phyloP scores from a whole-genome alignment of 1,140 invertebrate genomes.

The Aplysia californica region DNA sequence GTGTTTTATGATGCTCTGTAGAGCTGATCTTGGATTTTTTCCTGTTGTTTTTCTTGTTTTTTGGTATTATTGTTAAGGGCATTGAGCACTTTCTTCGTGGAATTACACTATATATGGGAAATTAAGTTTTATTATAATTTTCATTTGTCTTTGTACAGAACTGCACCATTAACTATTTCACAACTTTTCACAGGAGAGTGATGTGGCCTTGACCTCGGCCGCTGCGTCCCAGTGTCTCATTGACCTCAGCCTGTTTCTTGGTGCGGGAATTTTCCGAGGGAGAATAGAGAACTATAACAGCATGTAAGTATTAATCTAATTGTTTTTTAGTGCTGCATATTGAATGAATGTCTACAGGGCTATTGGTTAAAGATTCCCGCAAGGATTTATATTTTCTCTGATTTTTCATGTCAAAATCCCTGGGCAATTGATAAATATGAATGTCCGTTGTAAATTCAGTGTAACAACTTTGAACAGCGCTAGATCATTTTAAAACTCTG shows the following conservation, averaged over 20 bases:
- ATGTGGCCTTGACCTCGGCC: slow-evolving; percentile 71
- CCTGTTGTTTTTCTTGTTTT: too few relatives aligned
- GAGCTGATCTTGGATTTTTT: too few relatives aligned
- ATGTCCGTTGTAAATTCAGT: background rate
- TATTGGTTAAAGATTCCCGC: background rate
- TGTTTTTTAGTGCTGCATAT: background rate
- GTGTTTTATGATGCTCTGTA: too few relatives aligned
- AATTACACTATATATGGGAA: too few relatives aligned
- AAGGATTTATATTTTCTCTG: background rate
- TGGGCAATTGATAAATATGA: background rate
- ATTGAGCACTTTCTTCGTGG: too few relatives aligned
- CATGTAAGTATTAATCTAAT: slow-evolving; percentile 50
- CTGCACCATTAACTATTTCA: too few relatives aligned
- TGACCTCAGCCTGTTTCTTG: slow-evolving; percentile 68
- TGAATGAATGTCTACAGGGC: background rate
- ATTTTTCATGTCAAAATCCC: background rate
- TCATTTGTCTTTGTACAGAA: too few relatives aligned
- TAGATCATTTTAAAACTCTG: background rate
- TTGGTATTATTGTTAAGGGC: too few relatives aligned
- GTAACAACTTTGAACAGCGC: background rate
- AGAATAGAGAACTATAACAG: slow-evolving; percentile 71
- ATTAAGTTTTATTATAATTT: too few relatives aligned
- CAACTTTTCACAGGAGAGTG: slow-evolving; percentile 69
- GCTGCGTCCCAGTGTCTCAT: slow-evolving; percentile 71
- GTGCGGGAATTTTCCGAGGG: slow-evolving; percentile 71